These are phyloP conservation scores for Calameuta filiformis DNA, from an alignment of 2,888 invertebrate genomes.

Conservation along the genomic window DNA sequence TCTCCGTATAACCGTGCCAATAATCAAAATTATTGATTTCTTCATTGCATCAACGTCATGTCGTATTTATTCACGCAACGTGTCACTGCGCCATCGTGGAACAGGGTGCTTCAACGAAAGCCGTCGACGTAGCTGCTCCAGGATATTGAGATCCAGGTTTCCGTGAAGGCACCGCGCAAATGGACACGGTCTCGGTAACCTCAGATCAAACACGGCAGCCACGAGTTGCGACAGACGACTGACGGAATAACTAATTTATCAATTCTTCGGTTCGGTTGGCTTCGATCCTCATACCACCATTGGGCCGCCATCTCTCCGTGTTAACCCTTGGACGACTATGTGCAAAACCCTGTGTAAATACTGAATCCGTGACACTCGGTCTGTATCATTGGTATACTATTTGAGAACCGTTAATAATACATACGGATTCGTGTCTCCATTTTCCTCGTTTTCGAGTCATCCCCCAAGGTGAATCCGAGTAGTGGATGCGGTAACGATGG, in stretches of 20 bases:
- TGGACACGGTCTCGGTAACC: conserved; percentile 25
- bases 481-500: not conserved
- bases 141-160: not conserved
- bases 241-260: conserved; percentile 66
- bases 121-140: not conserved
- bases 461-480: not conserved
- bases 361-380: conserved; percentile 19
- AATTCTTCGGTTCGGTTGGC: conserved; percentile 65
- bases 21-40: not conserved
- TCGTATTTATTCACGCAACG: not conserved
- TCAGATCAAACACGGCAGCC: conserved; percentile 53
- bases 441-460: not conserved
- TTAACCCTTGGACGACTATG: conserved; percentile 42
- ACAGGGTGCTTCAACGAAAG: conserved; percentile 35
- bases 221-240: conserved; percentile 43
- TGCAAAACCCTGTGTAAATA: conserved; percentile 58
- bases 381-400: conserved; percentile 2
- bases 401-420: not conserved
- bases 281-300: conserved; percentile 48
- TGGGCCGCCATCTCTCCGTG: not conserved
- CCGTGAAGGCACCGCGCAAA: not conserved
- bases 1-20: too few relatives aligned
- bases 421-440: not conserved
- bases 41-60: not conserved
- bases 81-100: not conserved